Conservation (phyloP, 1,140 invertebrate species). For the Hycleus cichorii region DNA sequence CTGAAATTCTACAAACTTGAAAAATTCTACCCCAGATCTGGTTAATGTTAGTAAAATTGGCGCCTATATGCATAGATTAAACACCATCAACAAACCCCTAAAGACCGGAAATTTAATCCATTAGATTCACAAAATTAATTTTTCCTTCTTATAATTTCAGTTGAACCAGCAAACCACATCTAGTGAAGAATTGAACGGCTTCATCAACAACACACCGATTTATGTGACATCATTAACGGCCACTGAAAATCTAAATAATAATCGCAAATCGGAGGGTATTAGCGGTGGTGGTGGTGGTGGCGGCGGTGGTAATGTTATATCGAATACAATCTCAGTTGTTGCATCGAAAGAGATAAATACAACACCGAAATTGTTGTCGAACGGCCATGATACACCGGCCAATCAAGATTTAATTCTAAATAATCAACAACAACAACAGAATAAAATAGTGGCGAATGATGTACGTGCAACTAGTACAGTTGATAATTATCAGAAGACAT, state of each 20-base stretch:
- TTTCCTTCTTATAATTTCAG: constrained; percentile 42
- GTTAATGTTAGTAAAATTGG: too few species aligned
- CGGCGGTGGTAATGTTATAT: constrained; percentile 24
- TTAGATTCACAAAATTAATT: not conserved
- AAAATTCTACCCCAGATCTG: too few species aligned
- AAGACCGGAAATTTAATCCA: too few species aligned
- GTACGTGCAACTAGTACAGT: constrained; percentile 18
- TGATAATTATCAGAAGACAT: too few species aligned
- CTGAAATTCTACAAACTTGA: too few species aligned
- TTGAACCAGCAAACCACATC: constrained; percentile 54
- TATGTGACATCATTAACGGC: constrained; percentile 70
- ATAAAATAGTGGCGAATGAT: constrained; percentile 30
- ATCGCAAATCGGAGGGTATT: constrained; percentile 27
- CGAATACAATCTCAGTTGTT: constrained; percentile 31
- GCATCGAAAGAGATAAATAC: constrained; percentile 22
- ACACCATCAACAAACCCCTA: too few species aligned
- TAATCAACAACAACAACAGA: not conserved
- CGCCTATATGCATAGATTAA: too few species aligned
- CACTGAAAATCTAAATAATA: constrained; percentile 49
- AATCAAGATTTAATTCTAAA: not conserved
- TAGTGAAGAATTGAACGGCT: constrained; percentile 61
- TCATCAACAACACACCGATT: constrained; percentile 65
- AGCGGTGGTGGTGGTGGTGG: constrained; percentile 10
- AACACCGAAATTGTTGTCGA: constrained; percentile 4
- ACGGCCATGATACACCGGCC: not conserved